Base-by-base conservation (phyloP, 2,113 vertebrate species). In the Alaudala cheleensis region DNA sequence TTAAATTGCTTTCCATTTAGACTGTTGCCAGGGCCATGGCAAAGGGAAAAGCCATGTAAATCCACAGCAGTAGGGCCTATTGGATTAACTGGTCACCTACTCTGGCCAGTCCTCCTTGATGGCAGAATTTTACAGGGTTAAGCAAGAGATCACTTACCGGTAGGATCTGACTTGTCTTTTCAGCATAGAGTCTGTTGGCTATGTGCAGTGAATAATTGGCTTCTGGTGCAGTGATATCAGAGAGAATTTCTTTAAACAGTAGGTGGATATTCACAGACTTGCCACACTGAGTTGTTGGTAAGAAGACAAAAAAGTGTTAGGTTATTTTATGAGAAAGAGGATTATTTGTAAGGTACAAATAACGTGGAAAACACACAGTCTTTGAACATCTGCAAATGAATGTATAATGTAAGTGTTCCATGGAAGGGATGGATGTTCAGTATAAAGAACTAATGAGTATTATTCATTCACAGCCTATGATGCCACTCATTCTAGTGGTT, bases 151-250 rank as follows among this genome's bases (percentile, higher is more conserved):
- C 19, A 23, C 97, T 97, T 82, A 97, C 96, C 21, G 65, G 93
- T 64, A 97, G 79, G 74, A 95, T 25, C 6, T 88, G 76, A 78
- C 24, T 11, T 31, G 73, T 71, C 88, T 70, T 93, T 77, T 97
- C 96, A 90, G 83, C 90, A 45, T 95, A 97, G 25, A 97, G 66
- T 54, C 94, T 91, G 58, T 76, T 97, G 82, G 91, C 94, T 72
- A 95, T 64, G 53, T 81, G 45, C 39, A 96, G 42, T 42, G 93
- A 95, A 62, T 80, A 87, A 49, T 66, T 84, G 34, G 54, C 64
- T 89, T 79, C 77, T 73, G 83, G 69, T 81, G 90, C 79, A 64
- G 69, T 80, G 44, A 97, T 96, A 60, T 67, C 90, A 39, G 88
- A 90, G 29, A 78, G 67, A 17, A 97, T 73, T 44, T 95, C 90